phyloP scores from a whole-genome alignment of 2,888 invertebrate species.

The Rosalia funebris region DNA sequence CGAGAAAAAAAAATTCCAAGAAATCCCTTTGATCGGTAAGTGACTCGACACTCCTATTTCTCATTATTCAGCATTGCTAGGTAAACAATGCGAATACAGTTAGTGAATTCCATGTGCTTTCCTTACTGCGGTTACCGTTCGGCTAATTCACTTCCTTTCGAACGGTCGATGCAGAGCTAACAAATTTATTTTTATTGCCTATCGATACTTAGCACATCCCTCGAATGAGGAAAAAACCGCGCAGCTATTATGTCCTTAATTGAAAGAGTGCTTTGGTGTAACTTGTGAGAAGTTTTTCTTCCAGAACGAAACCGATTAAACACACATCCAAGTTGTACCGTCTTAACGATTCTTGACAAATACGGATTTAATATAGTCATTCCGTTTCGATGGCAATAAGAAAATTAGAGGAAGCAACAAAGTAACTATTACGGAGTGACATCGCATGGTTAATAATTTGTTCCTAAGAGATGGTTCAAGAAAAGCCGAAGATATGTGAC shows the following conservation, averaged over 20 bases:
- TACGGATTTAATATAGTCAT: slow-evolving; percentile 18
- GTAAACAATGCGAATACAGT: slow-evolving; percentile 6
- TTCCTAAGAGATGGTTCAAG: too few species aligned
- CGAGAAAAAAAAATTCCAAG: too few species aligned
- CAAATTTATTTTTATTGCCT: slow-evolving; percentile 12
- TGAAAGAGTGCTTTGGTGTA: background rate
- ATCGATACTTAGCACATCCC: slow-evolving; percentile 3
- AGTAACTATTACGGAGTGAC: background rate
- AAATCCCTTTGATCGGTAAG: too few species aligned
- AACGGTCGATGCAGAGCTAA: background rate
- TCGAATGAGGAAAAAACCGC: background rate
- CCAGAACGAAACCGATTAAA: slow-evolving; percentile 6
- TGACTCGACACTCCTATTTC: too few species aligned
- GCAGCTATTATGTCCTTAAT: slow-evolving; percentile 11
- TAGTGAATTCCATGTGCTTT: slow-evolving; percentile 4
- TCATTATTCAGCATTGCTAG: too few species aligned
- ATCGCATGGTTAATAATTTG: too few species aligned
- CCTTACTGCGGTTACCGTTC: background rate
- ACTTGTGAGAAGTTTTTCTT: background rate
- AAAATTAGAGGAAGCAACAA: slow-evolving; percentile 5
- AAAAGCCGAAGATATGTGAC: too few species aligned
- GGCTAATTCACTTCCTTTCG: background rate
- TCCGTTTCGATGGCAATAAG: slow-evolving; percentile 5
- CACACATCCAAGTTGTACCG: slow-evolving; percentile 9
- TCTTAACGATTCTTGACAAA: slow-evolving; percentile 6